A percentile compares a stretch with the other conserved stretches of the same genome.
Evolutionary conservation across 1,140 invertebrate species (phyloP).

Genomic region (Rhynchophorus ferrugineus): DNA sequence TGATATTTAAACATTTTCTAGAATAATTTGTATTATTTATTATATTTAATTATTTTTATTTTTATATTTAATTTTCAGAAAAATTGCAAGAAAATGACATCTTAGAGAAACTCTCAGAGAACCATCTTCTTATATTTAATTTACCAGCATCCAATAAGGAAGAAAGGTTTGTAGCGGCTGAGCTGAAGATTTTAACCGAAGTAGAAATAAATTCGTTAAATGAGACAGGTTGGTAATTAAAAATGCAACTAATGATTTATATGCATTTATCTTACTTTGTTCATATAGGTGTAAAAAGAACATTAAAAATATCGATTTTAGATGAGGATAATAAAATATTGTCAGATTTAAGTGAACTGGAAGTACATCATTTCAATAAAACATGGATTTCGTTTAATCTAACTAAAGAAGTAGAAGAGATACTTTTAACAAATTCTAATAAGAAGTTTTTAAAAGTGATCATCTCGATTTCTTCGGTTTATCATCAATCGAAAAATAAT

Average conservation of each 20-base stretch:
- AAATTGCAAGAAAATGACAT: conserved; percentile 21
- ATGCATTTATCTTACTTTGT: too few relatives aligned
- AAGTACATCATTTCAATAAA: conserved; percentile 32
- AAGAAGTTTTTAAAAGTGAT: conserved; percentile 30
- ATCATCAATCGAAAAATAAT: conserved; percentile 17
- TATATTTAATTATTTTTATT: too few relatives aligned
- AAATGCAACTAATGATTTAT: background rate
- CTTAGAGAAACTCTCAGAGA: conserved; percentile 25
- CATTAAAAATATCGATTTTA: conserved; percentile 31
- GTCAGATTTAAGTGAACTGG: conserved; percentile 21
- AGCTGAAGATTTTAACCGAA: conserved; percentile 35
- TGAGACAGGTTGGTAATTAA: conserved; percentile 19
- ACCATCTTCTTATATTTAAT: conserved; percentile 36
- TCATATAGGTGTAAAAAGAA: conserved; percentile 28
- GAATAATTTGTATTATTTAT: too few relatives aligned
- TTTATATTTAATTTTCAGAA: too few relatives aligned
- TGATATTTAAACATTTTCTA: too few relatives aligned
- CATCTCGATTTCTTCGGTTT: conserved; percentile 24
- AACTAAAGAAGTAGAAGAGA: conserved; percentile 27
- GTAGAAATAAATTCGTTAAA: conserved; percentile 23
- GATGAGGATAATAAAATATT: conserved; percentile 26
- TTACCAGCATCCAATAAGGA: conserved; percentile 29
- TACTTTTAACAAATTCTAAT: conserved; percentile 21
- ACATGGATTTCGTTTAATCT: conserved; percentile 38
- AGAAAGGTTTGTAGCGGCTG: conserved; percentile 33